Base-by-base conservation (phyloP, 2,797 vertebrate species). In the Trematomus bernacchii region DNA sequence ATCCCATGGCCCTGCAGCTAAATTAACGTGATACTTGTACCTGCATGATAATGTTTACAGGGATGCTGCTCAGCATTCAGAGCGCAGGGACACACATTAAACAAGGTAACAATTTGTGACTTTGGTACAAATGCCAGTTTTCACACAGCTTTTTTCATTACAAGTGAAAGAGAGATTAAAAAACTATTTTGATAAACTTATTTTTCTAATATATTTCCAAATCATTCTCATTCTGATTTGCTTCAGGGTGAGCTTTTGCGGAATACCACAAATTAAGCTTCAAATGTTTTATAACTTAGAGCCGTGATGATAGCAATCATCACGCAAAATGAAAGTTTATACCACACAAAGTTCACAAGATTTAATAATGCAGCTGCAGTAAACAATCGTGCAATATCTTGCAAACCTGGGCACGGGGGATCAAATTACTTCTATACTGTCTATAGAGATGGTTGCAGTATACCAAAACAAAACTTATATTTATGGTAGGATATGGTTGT, bases 21-120 rank as follows among this genome's bases (percentile, higher is more conserved):
- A 88, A 91, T 91, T 84, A 91, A 74, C 53, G 74, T 76, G 77
- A 79, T 76, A 86, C 58, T 77, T 85, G 79, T 87, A 85, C 73
- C 77, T 83, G 74, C 72, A 76, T 73, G 43, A 71, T 42, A 62
- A 76, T 37, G 59, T 67, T 85, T 74, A 23, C 55, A 77, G 76
- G 50, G 71, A 64, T 16, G 33, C 52, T 43, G 67, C 37, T 75
- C 53, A 18, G 83, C 71, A 84, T 79, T 68, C 71, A 61, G 54
- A 75, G 66, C 27, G 5, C 53, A 44, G 33, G 53, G 54, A 85
- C 73, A 71, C 76, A 74, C 71, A 85, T 72, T 50, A 74, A 79
- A 78, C 72, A 71, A 55, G 54, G 51, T 50, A 76, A 81, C 71
- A 73, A 76, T 52, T 60, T 85, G 61, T 51, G 69, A 73, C 62